phyloP scores from a whole-genome alignment of 2,797 vertebrate genomes.

The Petrocephalus sullivani region DNA sequence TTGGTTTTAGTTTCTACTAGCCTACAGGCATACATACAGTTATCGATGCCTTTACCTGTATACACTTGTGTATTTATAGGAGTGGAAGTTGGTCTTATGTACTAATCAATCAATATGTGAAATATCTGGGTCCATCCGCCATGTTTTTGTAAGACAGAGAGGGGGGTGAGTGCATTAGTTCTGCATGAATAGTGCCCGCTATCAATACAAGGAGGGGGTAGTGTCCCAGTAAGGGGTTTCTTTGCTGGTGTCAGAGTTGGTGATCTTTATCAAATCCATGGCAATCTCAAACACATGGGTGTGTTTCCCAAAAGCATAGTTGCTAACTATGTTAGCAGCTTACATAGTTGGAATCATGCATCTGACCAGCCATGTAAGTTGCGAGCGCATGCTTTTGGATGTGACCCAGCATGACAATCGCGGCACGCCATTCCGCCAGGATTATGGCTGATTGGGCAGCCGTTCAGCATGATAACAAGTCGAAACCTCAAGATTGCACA shows the following conservation, averaged over 20 bases:
- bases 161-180: no score
- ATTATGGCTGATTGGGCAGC: not conserved
- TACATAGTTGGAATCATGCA: not conserved
- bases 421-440: not conserved
- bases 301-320: not conserved
- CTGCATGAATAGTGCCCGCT: no score
- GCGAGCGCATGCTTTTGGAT: not conserved
- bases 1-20: no score
- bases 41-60: no score
- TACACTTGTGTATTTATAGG: no score
- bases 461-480: not conserved
- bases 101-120: no score
- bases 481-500: not conserved
- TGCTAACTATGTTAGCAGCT: not conserved
- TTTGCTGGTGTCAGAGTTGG: not conserved
- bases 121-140: no score
- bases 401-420: not conserved
- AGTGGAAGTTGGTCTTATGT: no score
- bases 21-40: no score
- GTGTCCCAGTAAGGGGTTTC: not conserved
- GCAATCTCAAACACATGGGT: not conserved
- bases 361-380: not conserved
- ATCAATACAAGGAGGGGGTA: not conserved
- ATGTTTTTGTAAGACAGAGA: no score
- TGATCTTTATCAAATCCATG: not conserved